Percentiles rank a stretch among this genome's conserved stretches.
Evolutionary conservation across 2,797 vertebrate genomes (phyloP).

Genomic region (Tachyglossus aculeatus): DNA sequence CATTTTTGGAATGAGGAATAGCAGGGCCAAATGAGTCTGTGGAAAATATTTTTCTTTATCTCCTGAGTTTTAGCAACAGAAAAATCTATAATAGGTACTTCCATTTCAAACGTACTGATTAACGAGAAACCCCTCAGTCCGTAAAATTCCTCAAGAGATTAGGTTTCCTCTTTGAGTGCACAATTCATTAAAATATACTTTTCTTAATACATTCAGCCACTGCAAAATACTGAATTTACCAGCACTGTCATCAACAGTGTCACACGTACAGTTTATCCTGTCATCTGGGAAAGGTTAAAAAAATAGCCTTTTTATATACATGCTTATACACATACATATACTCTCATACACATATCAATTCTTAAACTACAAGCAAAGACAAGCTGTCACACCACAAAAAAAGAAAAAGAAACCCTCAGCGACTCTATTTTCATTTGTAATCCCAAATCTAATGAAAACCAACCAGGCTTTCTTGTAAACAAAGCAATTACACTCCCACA

Average conservation of each 20-base stretch:
- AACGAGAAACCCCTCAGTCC: neutral
- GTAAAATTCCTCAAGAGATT: neutral
- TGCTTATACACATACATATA: no score
- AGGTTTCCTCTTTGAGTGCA: neutral
- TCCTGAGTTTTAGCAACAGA: neutral
- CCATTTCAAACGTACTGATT: neutral
- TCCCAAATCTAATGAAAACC: slow-evolving; percentile 26
- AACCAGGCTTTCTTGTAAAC: slow-evolving; percentile 23
- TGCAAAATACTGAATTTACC: neutral
- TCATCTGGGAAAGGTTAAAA: slow-evolving; percentile 8
- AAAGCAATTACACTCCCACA: slow-evolving; percentile 56
- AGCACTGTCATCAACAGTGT: neutral
- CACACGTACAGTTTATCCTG: slow-evolving; percentile 5
- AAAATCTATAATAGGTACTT: neutral
- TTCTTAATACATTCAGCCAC: neutral
- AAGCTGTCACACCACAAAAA: slow-evolving; percentile 28
- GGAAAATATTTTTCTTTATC: neutral
- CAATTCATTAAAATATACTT: neutral
- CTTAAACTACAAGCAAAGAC: neutral
- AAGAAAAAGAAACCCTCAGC: neutral
- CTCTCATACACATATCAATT: no score
- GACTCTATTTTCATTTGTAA: slow-evolving; percentile 36
- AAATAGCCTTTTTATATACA: slow-evolving; percentile 14
- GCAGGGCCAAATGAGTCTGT: no score
- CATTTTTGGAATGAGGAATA: no score